phyloP scores from a whole-genome alignment of 2,888 invertebrate species.

The Limnephilus auricula region DNA sequence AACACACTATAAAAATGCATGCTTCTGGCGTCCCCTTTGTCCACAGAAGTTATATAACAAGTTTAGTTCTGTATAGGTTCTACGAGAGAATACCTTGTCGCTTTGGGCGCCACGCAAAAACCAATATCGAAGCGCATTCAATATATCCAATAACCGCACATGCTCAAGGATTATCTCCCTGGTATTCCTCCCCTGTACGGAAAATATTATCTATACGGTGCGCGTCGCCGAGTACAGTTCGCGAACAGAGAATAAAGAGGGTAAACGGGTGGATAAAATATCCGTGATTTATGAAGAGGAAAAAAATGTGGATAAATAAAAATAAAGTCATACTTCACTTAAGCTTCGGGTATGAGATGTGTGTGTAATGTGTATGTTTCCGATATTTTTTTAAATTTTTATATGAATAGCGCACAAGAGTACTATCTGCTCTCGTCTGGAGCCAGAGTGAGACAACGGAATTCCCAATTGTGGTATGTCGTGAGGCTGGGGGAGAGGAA shows the following conservation, averaged over 20 bases:
- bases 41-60: not conserved
- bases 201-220: slow-evolving; percentile 6
- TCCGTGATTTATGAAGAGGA: not conserved
- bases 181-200: not conserved
- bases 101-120: not conserved
- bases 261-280: not conserved
- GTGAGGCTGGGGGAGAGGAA: too few species aligned
- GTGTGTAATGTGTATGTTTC: too few species aligned
- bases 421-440: too few species aligned
- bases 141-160: slow-evolving; percentile 30
- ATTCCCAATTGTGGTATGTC: too few species aligned
- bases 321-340: too few species aligned
- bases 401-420: too few species aligned
- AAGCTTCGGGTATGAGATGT: too few species aligned
- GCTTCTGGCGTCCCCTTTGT: not conserved
- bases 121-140: slow-evolving; percentile 42
- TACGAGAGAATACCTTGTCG: not conserved
- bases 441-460: too few species aligned
- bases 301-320: not conserved
- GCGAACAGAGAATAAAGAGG: not conserved
- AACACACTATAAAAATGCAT: slow-evolving; percentile 4
- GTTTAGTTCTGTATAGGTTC: not conserved
- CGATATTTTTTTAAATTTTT: too few species aligned
- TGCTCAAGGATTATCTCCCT: slow-evolving; percentile 13
- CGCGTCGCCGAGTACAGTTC: not conserved